Evolutionary conservation across 2,888 invertebrate species (phyloP).

Genomic region (Acrocyrtus sp.): DNA sequence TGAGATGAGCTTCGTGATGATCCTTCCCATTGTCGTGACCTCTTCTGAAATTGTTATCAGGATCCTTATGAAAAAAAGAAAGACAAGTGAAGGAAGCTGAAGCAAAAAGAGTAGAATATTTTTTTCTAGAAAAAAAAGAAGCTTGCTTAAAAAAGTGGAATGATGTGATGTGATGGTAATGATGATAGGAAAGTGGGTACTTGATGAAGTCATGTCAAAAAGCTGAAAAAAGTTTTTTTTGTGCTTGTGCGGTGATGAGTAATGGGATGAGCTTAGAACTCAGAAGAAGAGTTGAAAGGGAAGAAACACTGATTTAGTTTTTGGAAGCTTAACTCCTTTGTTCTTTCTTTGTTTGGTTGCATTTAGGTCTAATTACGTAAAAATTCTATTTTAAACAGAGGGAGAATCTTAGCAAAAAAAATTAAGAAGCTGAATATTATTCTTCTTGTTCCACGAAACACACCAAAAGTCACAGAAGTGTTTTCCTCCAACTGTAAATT

Average conservation of each 20-base stretch:
- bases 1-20: constrained; percentile 28
- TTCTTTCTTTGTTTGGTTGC: too few relatives aligned
- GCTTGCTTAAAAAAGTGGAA: neutral
- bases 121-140: neutral
- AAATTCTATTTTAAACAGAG: neutral
- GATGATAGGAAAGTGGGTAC: constrained; percentile 24
- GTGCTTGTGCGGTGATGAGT: neutral
- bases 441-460: too few relatives aligned
- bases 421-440: too few relatives aligned
- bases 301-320: too few relatives aligned
- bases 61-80: neutral
- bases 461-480: too few relatives aligned
- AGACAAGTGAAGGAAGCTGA: neutral
- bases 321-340: too few relatives aligned
- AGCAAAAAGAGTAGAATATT: neutral
- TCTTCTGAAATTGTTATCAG: constrained; percentile 24
- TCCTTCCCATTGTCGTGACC: constrained; percentile 40
- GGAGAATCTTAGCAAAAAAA: neutral
- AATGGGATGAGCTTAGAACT: neutral
- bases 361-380: neutral
- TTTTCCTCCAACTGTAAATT: too few relatives aligned
- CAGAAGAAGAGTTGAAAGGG: too few relatives aligned
- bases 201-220: constrained; percentile 7
- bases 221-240: neutral
- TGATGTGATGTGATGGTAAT: constrained; percentile 1